Evolutionary conservation across 2,888 invertebrate genomes (phyloP), one percentile per base, ranked within the genome.

Genomic region (Caradrina kadenii): DNA sequence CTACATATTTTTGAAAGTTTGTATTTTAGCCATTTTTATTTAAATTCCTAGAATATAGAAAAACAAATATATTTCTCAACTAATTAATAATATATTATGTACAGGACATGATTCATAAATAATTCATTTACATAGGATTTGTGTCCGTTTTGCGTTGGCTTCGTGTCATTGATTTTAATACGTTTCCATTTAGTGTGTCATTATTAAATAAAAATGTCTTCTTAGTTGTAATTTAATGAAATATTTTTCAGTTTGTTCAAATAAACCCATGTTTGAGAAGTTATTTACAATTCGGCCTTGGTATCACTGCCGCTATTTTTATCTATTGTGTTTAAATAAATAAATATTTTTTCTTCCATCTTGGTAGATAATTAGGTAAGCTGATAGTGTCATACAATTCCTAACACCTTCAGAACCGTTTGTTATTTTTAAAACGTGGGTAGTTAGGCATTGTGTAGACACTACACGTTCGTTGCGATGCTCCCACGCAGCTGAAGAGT

Each of bases 401-500:
- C 8, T 39, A 49, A 48, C 39, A 19, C 39, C 48, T 58, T 53
- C 22, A 35, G 17, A 42, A 52, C 6, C 5, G 7, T 66, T 52
- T 67, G 49, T 54, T n/a, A n/a, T n/a, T n/a, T n/a, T 42, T 17
- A 6, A 22, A 53, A 42, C 21, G 52, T 60, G 63, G 62, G 63
- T 77, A 56, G 67, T 63, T 66, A 45, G 31, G 22, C 54, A 63
- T 54, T 76, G 60, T 60, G 52, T 60, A 45, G 54, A 66, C 42
- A 71, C 39, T 56, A 72, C 56, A 58, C 64, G 64, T 35, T 66
- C 63, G 58, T 70, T 67, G 53, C 22, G 52, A 53, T 67, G 67
- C 49, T 35, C 76, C 73, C 76, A 78, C 76, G 73, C 67, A 52
- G n/a, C 19, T 59, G 35, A 50, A 66, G 48, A 66, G 26, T 42